Conservation (phyloP, 2,888 invertebrate genomes). For the Cloeon dipterum region DNA sequence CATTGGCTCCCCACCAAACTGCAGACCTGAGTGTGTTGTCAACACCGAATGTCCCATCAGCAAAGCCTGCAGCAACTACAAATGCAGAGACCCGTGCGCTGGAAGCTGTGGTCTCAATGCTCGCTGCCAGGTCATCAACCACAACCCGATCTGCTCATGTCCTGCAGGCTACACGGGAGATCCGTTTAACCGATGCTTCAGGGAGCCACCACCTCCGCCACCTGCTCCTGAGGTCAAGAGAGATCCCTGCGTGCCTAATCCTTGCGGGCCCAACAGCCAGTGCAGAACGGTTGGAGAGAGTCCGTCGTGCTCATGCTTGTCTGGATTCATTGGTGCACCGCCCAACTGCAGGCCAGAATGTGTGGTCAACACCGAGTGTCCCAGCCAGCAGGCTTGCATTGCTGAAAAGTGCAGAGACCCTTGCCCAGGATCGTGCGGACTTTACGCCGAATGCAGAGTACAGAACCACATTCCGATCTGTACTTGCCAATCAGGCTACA, state of each 20-base stretch:
- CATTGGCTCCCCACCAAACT: conserved; percentile 39
- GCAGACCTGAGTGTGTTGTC: conserved; percentile 46
- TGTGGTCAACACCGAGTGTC: conserved; percentile 12
- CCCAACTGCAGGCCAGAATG: conserved; percentile 13
- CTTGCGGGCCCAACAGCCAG: conserved; percentile 39
- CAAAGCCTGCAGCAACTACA: conserved; percentile 44
- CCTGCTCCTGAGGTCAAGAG: too few relatives aligned
- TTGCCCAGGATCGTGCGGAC: conserved; percentile 10
- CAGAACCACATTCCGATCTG: conserved; percentile 11
- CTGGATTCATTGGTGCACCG: conserved; percentile 13
- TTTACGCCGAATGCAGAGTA: conserved; percentile 10
- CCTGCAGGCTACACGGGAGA: conserved; percentile 35
- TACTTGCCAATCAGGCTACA: conserved; percentile 13
- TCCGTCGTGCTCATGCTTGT: conserved; percentile 13
- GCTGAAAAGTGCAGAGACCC: conserved; percentile 13
- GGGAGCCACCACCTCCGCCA: conserved; percentile 12
- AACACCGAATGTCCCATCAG: conserved; percentile 48
- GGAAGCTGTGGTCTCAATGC: conserved; percentile 48
- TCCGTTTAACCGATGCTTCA: conserved; percentile 32
- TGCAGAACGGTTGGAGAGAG: conserved; percentile 28
- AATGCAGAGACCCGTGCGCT: conserved; percentile 47
- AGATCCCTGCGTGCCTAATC: conserved; percentile 42
- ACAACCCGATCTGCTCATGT: conserved; percentile 50
- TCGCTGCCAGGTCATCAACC: conserved; percentile 51
- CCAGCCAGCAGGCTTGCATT: conserved; percentile 15